Evolutionary conservation across 2,113 vertebrate species (phyloP).

Genomic region (Pavo muticus): DNA sequence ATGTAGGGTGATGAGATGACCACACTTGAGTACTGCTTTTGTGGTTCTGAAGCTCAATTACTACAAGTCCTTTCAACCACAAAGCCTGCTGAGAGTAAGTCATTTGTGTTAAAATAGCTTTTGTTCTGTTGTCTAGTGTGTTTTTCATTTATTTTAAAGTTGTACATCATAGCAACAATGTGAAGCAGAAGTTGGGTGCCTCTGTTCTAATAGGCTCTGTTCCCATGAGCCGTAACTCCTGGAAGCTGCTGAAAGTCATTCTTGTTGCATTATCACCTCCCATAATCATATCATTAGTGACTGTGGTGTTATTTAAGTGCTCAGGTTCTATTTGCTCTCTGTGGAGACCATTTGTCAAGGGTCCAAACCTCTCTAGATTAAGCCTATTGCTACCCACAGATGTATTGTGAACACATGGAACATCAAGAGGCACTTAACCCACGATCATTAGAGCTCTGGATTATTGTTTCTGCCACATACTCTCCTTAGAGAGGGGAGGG

Average conservation of each 20-base stretch:
- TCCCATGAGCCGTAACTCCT: constrained; percentile 1
- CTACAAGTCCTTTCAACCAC: not conserved
- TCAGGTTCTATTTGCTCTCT: constrained; percentile 37
- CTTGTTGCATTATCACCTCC: constrained; percentile 63
- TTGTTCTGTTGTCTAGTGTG: not conserved
- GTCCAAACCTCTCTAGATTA: constrained; percentile 31
- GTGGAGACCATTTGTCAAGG: constrained; percentile 32
- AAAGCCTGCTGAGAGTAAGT: not conserved
- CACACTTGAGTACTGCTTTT: constrained; percentile 3
- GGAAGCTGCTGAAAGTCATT: constrained; percentile 44
- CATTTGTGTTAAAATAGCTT: constrained; percentile 15
- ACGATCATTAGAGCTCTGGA: not conserved
- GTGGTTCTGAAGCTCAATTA: constrained; percentile 18
- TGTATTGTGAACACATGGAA: not conserved
- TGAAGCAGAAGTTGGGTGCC: not conserved
- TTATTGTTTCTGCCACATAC: constrained; percentile 19
- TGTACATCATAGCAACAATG: not conserved
- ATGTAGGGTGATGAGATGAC: not conserved
- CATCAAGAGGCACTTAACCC: constrained; percentile 54
- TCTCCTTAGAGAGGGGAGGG: not conserved
- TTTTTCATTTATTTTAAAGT: not conserved
- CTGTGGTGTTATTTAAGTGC: constrained; percentile 55
- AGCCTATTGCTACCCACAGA: constrained; percentile 2
- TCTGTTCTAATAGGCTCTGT: not conserved
- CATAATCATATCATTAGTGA: constrained; percentile 56